phyloP scores from a whole-genome alignment of 2,888 invertebrate genomes.

The Thalpophila matura region DNA sequence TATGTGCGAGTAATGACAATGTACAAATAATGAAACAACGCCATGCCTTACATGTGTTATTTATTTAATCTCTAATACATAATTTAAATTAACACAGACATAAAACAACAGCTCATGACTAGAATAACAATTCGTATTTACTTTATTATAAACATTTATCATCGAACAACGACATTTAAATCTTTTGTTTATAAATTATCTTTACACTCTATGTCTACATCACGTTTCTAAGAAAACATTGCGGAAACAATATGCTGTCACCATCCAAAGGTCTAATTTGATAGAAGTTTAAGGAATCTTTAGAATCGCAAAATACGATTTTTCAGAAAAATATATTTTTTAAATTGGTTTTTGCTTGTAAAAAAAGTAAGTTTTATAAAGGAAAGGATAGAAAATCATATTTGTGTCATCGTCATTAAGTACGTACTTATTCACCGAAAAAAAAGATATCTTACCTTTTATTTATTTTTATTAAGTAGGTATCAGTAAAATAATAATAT shows the following conservation, averaged over 20 bases:
- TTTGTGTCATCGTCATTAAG: too few relatives aligned
- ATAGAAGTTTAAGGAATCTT: neutral
- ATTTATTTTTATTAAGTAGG: too few relatives aligned
- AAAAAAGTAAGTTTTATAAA: too few relatives aligned
- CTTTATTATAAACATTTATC: constrained; percentile 82
- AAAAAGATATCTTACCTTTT: too few relatives aligned
- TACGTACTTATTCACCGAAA: too few relatives aligned
- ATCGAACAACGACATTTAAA: constrained; percentile 83
- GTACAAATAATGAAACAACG: constrained; percentile 17
- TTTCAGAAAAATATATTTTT: neutral
- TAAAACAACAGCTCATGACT: constrained; percentile 87
- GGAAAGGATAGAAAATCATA: too few relatives aligned
- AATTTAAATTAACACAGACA: constrained; percentile 80
- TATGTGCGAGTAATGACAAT: too few relatives aligned
- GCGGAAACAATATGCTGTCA: constrained; percentile 54
- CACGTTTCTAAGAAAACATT: constrained; percentile 59
- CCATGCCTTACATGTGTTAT: constrained; percentile 48
- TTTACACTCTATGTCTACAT: constrained; percentile 53
- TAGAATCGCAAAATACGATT: neutral
- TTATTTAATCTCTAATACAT: constrained; percentile 65
- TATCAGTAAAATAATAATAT: too few relatives aligned
- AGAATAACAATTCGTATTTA: constrained; percentile 85
- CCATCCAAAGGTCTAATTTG: constrained; percentile 10
- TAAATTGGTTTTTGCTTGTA: neutral
- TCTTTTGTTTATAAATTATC: constrained; percentile 64